A percentile compares a stretch with the other conserved stretches of the same genome.
Evolutionary conservation across 2,888 invertebrate species (phyloP).

Genomic region (Lamellibrachia columna): DNA sequence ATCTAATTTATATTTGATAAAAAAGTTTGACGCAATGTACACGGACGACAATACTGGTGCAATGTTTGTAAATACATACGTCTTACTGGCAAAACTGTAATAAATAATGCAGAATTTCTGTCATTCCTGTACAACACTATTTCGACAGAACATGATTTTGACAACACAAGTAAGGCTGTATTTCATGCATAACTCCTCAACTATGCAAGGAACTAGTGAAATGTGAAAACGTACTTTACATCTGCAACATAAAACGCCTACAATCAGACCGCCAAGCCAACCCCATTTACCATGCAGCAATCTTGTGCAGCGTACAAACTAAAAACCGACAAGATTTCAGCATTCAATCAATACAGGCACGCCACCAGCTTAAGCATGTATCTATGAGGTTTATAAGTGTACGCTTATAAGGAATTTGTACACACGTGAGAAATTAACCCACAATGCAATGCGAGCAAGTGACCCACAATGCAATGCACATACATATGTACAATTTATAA

Average conservation of each 20-base stretch:
- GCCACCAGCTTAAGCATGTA: background rate
- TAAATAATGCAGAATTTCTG: background rate
- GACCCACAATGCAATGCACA: background rate
- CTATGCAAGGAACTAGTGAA: background rate
- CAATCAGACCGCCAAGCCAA: background rate
- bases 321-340: background rate
- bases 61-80: background rate
- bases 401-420: background rate
- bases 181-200: background rate
- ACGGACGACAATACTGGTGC: slow-evolving; percentile 4
- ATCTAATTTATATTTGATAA: background rate
- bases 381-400: background rate
- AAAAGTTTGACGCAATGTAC: background rate
- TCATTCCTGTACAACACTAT: background rate
- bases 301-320: background rate
- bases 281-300: background rate
- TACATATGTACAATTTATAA: background rate
- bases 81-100: background rate
- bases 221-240: background rate
- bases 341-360: background rate
- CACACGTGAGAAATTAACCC: background rate
- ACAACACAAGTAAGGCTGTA: background rate
- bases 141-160: slow-evolving; percentile 7
- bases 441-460: background rate
- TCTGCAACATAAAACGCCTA: background rate